These are phyloP conservation scores for Cathartes aura DNA, from an alignment of 2,113 vertebrate species.

Conservation along the genomic window DNA sequence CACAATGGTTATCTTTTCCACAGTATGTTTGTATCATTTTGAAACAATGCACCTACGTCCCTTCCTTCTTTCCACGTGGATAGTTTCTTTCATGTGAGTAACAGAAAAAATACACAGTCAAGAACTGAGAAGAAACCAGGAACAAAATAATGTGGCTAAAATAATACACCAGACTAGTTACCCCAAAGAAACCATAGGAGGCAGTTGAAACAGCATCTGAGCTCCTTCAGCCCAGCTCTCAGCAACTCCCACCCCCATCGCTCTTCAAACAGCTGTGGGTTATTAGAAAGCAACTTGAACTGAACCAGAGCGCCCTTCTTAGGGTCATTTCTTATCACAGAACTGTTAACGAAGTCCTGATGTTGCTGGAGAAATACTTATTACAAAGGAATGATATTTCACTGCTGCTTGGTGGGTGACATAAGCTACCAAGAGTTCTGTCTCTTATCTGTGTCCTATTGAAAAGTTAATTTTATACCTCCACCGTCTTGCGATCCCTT, in stretches of 20 bases:
- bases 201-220: background rate
- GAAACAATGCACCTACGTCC: background rate
- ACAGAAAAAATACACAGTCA: background rate
- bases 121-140: background rate
- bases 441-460: background rate
- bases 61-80: background rate
- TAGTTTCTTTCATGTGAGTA: background rate
- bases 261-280: slow-evolving; percentile 48
- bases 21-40: background rate
- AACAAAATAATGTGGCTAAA: background rate
- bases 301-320: background rate
- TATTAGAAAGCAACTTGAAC: slow-evolving; percentile 41
- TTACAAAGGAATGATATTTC: background rate
- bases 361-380: background rate
- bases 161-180: background rate
- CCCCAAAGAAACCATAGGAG: background rate
- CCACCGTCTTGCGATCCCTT: background rate
- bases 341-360: slow-evolving; percentile 43
- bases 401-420: background rate
- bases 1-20: background rate
- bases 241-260: background rate
- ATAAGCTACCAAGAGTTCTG: background rate
- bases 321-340: slow-evolving; percentile 31
- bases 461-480: slow-evolving; percentile 35
- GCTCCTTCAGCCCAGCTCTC: background rate